These are phyloP conservation scores for Gymnogyps californianus DNA, from an alignment of 2,113 vertebrate genomes.

Conservation along the genomic window DNA sequence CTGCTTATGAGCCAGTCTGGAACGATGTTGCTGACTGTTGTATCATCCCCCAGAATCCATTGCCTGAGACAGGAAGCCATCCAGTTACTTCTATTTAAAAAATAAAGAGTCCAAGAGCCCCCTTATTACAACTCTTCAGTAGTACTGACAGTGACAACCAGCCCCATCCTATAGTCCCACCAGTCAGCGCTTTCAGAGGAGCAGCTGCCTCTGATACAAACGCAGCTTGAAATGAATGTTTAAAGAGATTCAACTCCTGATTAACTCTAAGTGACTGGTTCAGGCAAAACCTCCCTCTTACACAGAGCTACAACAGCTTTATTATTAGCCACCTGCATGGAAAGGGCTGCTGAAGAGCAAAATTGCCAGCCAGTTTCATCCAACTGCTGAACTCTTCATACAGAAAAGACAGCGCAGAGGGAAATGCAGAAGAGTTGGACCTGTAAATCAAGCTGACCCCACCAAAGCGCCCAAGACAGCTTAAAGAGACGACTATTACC, in stretches of 20 bases:
- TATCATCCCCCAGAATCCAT: background rate
- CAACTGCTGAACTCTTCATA: background rate
- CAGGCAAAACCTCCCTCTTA: background rate
- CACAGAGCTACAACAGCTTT: background rate
- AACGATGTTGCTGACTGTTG: background rate
- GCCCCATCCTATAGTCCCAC: background rate
- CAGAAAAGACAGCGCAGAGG: background rate
- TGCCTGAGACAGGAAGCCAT: background rate
- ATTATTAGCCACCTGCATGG: background rate
- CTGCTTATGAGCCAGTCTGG: background rate
- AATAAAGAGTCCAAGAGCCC: background rate
- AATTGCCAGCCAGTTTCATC: background rate
- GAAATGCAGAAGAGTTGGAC: background rate
- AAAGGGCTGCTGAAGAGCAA: background rate
- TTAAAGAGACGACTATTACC: background rate
- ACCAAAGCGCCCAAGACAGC: background rate
- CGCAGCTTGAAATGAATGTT: background rate
- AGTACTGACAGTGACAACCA: background rate
- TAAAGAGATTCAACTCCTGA: background rate
- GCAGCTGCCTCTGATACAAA: background rate
- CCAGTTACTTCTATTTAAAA: background rate
- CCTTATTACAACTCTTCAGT: background rate
- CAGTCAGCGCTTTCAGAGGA: background rate
- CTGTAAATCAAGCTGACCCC: background rate
- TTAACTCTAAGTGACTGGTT: background rate